Base-by-base conservation (phyloP, 1,140 invertebrate species). In the Drosophila novamexicana region DNA sequence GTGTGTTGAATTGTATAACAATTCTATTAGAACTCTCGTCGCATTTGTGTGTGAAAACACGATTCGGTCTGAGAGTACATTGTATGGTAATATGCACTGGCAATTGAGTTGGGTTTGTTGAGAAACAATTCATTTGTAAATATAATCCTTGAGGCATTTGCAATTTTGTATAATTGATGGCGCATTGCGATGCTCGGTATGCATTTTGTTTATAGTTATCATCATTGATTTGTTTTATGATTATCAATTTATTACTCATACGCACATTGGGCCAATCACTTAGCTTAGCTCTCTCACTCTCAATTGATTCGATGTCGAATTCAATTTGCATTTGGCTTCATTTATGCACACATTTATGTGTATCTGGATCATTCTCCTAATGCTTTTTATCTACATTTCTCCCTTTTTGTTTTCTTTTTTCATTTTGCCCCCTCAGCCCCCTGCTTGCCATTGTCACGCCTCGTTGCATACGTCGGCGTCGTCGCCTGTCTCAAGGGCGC, bases 401-500 rank as follows among this genome's bases (percentile, higher is more conserved):
- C 22, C 22, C 22, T 63, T 47, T 49, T 14, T 42, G 6, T 61
- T 50, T 62, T n/a, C 18, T 18, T 18, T 18, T 18, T 16, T 12
- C 42, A 3, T 14, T 32, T 36, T 2, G 10, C 9, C n/a, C 22
- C 1, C 6, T 1, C 18, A 29, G 10, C 42, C 14, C 5, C 14
- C n/a, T 34, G 47, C 42, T n/a, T 16, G 45, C 22, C 47, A 9
- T 5, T 56, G 54, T 29, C 49, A 53, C 34, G 49, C 57, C 54
- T 57, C 64, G 65, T 49, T 69, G 64, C 57, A 49, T 49, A 69
- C 57, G 64, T 53, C 70, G 47, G 56, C 36, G 57, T 52, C 42
- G 61, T 50, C 44, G 62, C 42, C 71, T 69, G 71, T 74, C 71
- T 74, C 66, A 74, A 74, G 71, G 71, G 71, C 66, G 71, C 57